phyloP scores from a whole-genome alignment of 64 coral and sea anemone species.

The Stichodactyla helianthus region DNA sequence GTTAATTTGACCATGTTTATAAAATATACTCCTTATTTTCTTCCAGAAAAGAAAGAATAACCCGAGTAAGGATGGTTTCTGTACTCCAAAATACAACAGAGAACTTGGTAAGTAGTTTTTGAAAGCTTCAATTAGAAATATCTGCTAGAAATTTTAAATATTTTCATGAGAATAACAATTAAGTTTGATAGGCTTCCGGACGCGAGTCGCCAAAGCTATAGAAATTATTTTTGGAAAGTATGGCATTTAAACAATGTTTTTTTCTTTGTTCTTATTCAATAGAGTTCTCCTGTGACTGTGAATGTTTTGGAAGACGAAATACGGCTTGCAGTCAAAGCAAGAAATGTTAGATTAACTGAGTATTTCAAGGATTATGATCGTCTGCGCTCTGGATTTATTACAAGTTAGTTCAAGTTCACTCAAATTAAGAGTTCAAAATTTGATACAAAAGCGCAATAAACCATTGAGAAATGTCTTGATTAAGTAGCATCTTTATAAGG shows the following conservation, averaged over 20 bases:
- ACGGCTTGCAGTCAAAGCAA: constrained; percentile 81
- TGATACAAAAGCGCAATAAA: too few relatives aligned
- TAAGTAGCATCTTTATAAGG: too few relatives aligned
- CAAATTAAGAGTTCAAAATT: not conserved
- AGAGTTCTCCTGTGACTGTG: constrained; percentile 19
- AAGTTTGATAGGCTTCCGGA: not conserved
- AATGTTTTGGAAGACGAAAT: constrained; percentile 78
- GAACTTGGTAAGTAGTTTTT: constrained; percentile 50
- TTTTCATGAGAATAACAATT: not conserved
- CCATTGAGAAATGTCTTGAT: too few relatives aligned
- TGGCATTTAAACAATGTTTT: not conserved
- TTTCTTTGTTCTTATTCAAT: not conserved
- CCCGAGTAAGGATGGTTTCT: constrained; percentile 53
- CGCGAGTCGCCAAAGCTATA: not conserved
- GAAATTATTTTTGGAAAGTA: not conserved
- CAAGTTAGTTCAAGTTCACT: constrained; percentile 64
- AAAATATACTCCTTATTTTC: not conserved
- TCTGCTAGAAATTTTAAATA: not conserved
- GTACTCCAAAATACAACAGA: constrained; percentile 53
- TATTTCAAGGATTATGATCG: constrained; percentile 99
- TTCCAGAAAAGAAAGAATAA: not conserved
- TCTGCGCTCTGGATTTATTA: constrained; percentile 88
- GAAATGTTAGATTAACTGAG: constrained; percentile 88
- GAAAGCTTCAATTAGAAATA: not conserved
- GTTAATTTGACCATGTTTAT: not conserved